phyloP scores from a whole-genome alignment of 1,140 invertebrate species.

The Dreissena rostriformis region DNA sequence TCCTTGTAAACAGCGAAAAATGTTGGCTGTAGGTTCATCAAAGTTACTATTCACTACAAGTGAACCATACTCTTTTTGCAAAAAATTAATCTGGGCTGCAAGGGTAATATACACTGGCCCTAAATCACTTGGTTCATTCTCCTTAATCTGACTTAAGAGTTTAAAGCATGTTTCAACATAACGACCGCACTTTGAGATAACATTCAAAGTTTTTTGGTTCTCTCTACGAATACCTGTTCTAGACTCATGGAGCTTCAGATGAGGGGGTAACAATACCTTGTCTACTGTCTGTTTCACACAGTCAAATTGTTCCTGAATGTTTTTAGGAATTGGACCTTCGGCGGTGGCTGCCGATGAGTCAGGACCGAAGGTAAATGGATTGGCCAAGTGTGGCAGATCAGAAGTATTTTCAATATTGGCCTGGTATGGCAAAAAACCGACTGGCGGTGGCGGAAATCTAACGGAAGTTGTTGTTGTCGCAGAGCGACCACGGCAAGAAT shows the following conservation, averaged over 20 bases:
- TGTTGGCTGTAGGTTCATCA: background rate
- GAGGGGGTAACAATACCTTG: background rate
- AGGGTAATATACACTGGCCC: background rate
- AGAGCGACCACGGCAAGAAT: too few species aligned
- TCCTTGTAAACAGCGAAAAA: background rate
- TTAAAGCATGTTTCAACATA: background rate
- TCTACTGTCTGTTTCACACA: background rate
- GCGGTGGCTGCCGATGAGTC: slow-evolving; percentile 4
- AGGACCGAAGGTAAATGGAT: background rate
- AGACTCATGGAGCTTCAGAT: slow-evolving; percentile 1
- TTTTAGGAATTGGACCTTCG: background rate
- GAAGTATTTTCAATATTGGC: too few species aligned
- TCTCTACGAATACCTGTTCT: slow-evolving; percentile 1
- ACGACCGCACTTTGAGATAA: background rate
- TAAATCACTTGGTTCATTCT: background rate
- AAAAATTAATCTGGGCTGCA: background rate
- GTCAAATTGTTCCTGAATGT: slow-evolving; percentile 7
- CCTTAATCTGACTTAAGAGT: background rate
- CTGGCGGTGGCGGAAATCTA: too few species aligned
- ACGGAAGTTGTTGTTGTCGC: too few species aligned
- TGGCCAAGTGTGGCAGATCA: slow-evolving; percentile 3
- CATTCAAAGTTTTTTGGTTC: background rate
- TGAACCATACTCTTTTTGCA: background rate
- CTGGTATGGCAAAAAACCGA: slow-evolving; percentile 4
- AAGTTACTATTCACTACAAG: background rate